A percentile compares a stretch with the other conserved stretches of the same genome.
Conservation (phyloP, 2,113 vertebrate genomes). For the Hassar affinis region DNA sequence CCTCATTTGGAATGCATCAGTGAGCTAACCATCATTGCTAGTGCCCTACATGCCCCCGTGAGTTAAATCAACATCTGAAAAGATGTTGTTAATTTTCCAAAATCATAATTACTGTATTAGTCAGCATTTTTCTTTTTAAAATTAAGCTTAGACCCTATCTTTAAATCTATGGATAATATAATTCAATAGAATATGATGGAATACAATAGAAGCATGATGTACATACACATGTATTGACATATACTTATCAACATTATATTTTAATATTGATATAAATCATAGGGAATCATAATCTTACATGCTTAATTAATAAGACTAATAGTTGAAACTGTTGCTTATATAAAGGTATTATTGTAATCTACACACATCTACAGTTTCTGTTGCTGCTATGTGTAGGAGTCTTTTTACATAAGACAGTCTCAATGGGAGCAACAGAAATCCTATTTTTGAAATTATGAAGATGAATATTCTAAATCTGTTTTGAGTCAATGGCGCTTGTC, state of each 20-base stretch:
- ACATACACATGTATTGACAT: neutral
- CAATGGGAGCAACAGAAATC: neutral
- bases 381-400: neutral
- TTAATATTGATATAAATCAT: neutral
- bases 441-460: constrained; percentile 9
- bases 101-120: constrained; percentile 21
- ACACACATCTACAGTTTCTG: neutral
- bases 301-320: neutral
- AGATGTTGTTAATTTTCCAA: constrained; percentile 37
- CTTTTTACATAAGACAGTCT: neutral
- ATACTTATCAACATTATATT: neutral
- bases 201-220: neutral
- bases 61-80: constrained; percentile 46
- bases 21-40: constrained; percentile 58
- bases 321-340: neutral
- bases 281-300: neutral
- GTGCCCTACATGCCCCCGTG: constrained; percentile 38
- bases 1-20: constrained; percentile 63
- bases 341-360: neutral
- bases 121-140: constrained; percentile 6
- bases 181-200: too few species aligned
- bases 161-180: neutral
- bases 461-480: constrained; percentile 8
- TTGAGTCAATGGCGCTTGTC: constrained; percentile 29
- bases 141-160: neutral